Conservation (phyloP, 2,113 vertebrate genomes). For the Notothenia rossii region DNA sequence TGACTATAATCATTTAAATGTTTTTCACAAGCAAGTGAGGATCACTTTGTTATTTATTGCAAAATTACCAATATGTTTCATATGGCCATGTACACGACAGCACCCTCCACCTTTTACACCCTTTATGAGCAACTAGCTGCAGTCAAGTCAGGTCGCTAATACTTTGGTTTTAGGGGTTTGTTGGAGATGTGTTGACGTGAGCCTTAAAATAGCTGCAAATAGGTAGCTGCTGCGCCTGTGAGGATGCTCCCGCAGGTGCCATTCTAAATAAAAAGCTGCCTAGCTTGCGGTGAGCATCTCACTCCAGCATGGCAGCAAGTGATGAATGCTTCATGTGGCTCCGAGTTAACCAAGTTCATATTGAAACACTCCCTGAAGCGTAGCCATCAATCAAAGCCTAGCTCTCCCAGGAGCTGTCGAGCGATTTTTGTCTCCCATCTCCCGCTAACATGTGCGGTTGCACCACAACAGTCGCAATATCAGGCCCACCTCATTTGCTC, state of each 20-base stretch:
- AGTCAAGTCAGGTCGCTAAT: neutral
- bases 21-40: neutral
- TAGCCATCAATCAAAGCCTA: constrained; percentile 74
- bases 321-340: constrained; percentile 75
- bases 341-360: constrained; percentile 77
- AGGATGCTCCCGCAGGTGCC: constrained; percentile 60
- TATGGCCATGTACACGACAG: neutral
- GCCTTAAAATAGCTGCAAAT: constrained; percentile 57
- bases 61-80: neutral
- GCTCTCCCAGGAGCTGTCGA: constrained; percentile 68
- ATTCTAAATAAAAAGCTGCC: constrained; percentile 67
- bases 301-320: constrained; percentile 55
- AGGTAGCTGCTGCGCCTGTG: constrained; percentile 30
- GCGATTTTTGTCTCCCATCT: constrained; percentile 46
- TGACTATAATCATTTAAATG: neutral
- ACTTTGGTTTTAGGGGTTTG: constrained; percentile 30
- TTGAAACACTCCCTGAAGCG: constrained; percentile 73
- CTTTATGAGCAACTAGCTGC: constrained; percentile 8
- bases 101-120: neutral
- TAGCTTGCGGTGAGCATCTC: constrained; percentile 56
- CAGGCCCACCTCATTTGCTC: constrained; percentile 67
- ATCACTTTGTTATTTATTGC: neutral
- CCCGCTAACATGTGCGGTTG: constrained; percentile 43
- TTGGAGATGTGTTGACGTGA: constrained; percentile 27
- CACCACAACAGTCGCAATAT: constrained; percentile 62